Base-by-base conservation (phyloP, 1,140 invertebrate species). In the Rhopalosiphum padi region DNA sequence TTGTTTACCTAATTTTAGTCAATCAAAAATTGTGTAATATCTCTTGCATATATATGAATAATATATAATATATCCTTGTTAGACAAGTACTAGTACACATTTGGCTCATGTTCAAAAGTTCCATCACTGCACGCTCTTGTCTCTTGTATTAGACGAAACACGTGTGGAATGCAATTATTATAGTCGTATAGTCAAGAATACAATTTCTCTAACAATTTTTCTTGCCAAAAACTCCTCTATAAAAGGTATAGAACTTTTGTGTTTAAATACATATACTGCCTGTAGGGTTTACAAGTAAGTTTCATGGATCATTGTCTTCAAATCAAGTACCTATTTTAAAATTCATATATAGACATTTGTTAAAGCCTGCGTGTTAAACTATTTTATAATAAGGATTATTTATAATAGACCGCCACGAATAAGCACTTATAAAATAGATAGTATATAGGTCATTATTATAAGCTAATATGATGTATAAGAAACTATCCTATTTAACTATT, bases 81-180 rank as follows among this genome's bases (percentile, higher is more conserved):
- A 91, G 25, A n/a, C 91, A 48, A 41, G 91, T 92, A n/a, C 91
- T 37, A 41, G 91, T 92, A 92, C 22, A 23, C 46, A 48, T 92
- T 92, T 92, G 91, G 91, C 91, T 37, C 11, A 35, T 35, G 46
- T 51, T 92, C 91, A 92, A 92, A 92, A 83, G 91, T 92, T 83
- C 77, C 77, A 53, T 48, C 60, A 41, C 23, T 60, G 55, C 43
- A 41, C 89, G 68, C 23, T 46, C 48, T 35, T 22, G 9, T n/a
- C n/a, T 89, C 51, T 89, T 41, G 23, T 89, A 91, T 77, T 48
- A 91, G 60, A 89, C 88, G 23, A 91, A 77, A 91, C 37, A 77
- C 41, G 21, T 77, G 55, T 77, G 60, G 53, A 91, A 91, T 90
- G 55, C 89, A 90, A 60, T 68, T 41, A 46, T 68, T 68, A 46